phyloP scores from a whole-genome alignment of 2,113 vertebrate genomes.

The Eira barbara region DNA sequence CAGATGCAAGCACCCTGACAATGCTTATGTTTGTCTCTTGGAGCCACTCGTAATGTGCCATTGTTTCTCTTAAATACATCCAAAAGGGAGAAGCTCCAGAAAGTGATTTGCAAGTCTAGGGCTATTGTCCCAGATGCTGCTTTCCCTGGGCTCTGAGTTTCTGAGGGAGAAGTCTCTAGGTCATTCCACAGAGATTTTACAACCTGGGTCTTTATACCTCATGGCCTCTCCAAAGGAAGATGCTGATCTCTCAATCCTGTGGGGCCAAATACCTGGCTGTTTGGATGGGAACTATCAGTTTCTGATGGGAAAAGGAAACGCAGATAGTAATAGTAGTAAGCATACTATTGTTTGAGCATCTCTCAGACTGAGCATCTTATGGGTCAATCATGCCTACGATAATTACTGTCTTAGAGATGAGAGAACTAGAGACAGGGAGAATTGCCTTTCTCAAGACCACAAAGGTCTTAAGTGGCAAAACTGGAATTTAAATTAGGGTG shows the following conservation, averaged over 20 bases:
- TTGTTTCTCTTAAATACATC: slow-evolving; percentile 29
- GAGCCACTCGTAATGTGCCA: rapidly evolving
- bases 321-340: background rate
- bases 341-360: background rate
- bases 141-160: background rate
- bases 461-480: background rate
- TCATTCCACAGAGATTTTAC: background rate
- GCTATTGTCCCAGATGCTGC: background rate
- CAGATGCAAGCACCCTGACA: background rate
- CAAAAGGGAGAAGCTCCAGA: background rate
- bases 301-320: background rate
- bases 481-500: background rate
- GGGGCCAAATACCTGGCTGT: background rate
- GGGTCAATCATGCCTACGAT: background rate
- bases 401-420: background rate
- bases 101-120: slow-evolving; percentile 31
- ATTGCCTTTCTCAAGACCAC: background rate
- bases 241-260: background rate
- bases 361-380: background rate
- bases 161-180: background rate
- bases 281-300: background rate
- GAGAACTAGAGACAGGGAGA: background rate
- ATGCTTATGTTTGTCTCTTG: background rate
- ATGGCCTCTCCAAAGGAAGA: background rate
- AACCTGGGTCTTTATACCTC: background rate